Percentiles rank a stretch among this genome's conserved stretches.
Evolutionary conservation across 2,888 invertebrate species (phyloP).

Genomic region (Callosobruchus maculatus): DNA sequence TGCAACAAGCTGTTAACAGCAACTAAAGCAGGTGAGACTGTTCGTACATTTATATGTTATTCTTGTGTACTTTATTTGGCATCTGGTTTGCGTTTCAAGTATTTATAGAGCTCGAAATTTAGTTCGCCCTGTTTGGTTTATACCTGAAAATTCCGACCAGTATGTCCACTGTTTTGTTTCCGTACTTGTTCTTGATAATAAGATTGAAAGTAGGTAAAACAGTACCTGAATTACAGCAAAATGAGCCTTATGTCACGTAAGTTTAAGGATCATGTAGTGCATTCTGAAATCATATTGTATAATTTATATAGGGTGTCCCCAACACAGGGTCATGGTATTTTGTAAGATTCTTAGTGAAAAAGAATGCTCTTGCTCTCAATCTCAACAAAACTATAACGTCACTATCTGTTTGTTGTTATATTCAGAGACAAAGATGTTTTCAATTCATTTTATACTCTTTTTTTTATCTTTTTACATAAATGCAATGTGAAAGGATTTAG

Average conservation of each 20-base stretch:
- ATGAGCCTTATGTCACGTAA: not conserved
- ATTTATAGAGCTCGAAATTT: not conserved
- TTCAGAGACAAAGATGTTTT: not conserved
- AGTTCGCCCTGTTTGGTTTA: not conserved
- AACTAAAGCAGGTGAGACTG: constrained; percentile 13
- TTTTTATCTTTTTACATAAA: too few relatives aligned
- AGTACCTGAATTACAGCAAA: not conserved
- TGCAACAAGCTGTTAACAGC: constrained; percentile 18
- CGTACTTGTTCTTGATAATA: not conserved
- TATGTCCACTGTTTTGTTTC: not conserved
- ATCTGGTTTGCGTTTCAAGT: not conserved
- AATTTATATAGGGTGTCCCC: not conserved
- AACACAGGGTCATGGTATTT: not conserved
- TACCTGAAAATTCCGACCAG: not conserved
- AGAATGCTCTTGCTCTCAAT: too few relatives aligned
- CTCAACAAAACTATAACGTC: too few relatives aligned
- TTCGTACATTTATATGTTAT: constrained; percentile 3
- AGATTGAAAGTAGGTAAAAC: not conserved
- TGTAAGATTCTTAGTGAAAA: not conserved
- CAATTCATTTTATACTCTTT: too few relatives aligned
- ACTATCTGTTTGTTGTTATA: not conserved
- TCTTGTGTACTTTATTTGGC: not conserved
- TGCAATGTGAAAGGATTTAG: not conserved
- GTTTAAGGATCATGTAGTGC: not conserved
- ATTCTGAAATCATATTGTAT: not conserved